Evolutionary conservation across 2,113 vertebrate species (phyloP).

Genomic region (Macquaria australasica): DNA sequence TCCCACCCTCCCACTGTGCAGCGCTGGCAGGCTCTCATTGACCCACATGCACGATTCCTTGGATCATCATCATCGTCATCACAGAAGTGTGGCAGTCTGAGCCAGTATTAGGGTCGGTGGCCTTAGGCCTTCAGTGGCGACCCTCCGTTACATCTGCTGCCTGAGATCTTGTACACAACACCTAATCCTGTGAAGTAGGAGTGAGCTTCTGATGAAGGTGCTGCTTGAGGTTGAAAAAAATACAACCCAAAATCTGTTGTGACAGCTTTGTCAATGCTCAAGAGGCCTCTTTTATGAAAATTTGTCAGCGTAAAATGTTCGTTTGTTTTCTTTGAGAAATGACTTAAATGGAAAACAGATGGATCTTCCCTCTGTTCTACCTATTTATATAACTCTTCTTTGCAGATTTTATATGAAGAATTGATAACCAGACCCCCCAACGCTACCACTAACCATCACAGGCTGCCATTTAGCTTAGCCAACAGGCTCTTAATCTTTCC

Average conservation of each 20-base stretch:
- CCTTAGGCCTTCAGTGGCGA: slow-evolving; percentile 52
- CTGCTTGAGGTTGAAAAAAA: slow-evolving; percentile 21
- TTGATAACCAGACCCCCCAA: slow-evolving; percentile 65
- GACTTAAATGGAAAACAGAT: slow-evolving; percentile 21
- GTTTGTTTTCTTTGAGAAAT: slow-evolving; percentile 10
- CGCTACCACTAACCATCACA: slow-evolving; percentile 50
- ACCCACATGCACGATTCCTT: slow-evolving; percentile 76
- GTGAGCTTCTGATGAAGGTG: slow-evolving; percentile 10
- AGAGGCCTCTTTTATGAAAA: slow-evolving; percentile 26
- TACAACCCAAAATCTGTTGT: slow-evolving; percentile 23
- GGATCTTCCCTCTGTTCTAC: neutral
- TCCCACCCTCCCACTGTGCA: slow-evolving; percentile 46
- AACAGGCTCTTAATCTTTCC: slow-evolving; percentile 80
- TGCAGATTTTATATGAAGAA: slow-evolving; percentile 42
- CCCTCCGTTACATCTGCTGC: slow-evolving; percentile 56
- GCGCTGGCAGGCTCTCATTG: slow-evolving; percentile 77
- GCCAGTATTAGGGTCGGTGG: slow-evolving; percentile 60
- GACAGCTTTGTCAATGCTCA: slow-evolving; percentile 41
- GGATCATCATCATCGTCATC: slow-evolving; percentile 76
- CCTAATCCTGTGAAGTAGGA: neutral
- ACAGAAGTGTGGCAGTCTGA: slow-evolving; percentile 64
- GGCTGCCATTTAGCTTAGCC: slow-evolving; percentile 77
- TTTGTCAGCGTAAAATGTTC: slow-evolving; percentile 45
- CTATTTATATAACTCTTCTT: slow-evolving; percentile 24
- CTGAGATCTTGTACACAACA: slow-evolving; percentile 24